Evolutionary conservation across 2,888 invertebrate species (phyloP).

Genomic region (Fragum whitleyi): DNA sequence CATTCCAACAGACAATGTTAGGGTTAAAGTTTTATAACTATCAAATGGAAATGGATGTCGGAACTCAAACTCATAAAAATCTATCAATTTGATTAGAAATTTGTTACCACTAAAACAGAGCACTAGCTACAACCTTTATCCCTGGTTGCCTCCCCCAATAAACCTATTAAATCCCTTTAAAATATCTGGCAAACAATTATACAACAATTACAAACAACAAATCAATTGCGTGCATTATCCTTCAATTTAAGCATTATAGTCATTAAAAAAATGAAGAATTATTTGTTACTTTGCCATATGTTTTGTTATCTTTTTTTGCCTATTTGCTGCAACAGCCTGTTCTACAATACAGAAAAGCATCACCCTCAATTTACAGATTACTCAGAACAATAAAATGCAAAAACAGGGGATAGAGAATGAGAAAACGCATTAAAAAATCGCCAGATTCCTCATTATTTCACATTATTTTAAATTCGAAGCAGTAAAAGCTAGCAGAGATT

Average conservation of each 20-base stretch:
- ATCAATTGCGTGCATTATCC: too few species aligned
- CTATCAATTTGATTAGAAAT: constrained; percentile 29
- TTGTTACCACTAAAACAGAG: constrained; percentile 16
- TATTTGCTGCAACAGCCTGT: too few species aligned
- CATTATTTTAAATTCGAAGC: constrained; percentile 2
- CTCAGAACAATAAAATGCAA: constrained; percentile 24
- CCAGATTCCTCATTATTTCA: constrained; percentile 19
- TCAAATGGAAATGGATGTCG: constrained; percentile 11
- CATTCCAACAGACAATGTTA: too few species aligned
- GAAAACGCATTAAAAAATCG: constrained; percentile 15
- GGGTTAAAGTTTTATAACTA: not conserved
- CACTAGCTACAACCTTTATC: not conserved
- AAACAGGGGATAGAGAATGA: constrained; percentile 1
- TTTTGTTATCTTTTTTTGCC: too few species aligned
- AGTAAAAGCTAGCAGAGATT: not conserved
- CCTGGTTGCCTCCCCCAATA: not conserved
- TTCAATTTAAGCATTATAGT: too few species aligned
- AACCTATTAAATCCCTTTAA: too few species aligned
- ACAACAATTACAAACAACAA: too few species aligned
- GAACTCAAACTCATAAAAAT: constrained; percentile 19
- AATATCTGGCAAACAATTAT: too few species aligned
- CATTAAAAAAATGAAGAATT: too few species aligned
- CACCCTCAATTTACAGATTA: constrained; percentile 15
- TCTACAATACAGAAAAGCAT: not conserved
- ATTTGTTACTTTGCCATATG: too few species aligned